Conservation (phyloP, 92 coral and sea anemone species). For the Epizoanthus fatuus region DNA sequence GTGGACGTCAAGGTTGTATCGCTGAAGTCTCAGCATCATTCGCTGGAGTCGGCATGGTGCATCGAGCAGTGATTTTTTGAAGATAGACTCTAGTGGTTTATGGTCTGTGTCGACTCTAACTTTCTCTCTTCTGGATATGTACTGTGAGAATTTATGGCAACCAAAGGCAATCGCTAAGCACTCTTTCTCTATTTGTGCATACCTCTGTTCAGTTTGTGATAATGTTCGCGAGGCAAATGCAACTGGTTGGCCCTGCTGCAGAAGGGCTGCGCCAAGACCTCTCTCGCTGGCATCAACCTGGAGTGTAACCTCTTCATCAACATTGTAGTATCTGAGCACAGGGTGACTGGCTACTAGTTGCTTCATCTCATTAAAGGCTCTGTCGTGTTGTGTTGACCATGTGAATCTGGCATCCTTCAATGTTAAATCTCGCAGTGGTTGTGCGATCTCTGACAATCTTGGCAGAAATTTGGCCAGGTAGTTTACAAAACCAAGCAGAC, state of each 20-base stretch:
- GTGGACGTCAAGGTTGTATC: slow-evolving; percentile 56
- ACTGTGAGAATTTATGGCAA: slow-evolving; percentile 39
- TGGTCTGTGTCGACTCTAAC: slow-evolving; percentile 35
- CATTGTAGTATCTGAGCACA: no score
- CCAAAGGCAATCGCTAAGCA: slow-evolving; percentile 20
- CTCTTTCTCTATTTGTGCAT: no score
- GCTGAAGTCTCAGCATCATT: slow-evolving; percentile 52
- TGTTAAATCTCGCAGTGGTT: no score
- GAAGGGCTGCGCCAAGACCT: slow-evolving; percentile 8
- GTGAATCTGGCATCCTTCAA: no score
- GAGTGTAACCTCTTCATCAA: not conserved
- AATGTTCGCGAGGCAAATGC: slow-evolving; percentile 16
- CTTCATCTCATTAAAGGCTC: no score
- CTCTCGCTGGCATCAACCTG: slow-evolving; percentile 17
- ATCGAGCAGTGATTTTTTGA: slow-evolving; percentile 24
- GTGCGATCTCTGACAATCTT: no score
- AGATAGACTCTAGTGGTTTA: slow-evolving; percentile 34
- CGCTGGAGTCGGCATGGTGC: slow-evolving; percentile 31
- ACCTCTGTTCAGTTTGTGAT: no score
- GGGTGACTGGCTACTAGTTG: no score
- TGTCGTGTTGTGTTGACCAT: no score
- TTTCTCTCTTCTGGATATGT: slow-evolving; percentile 39
- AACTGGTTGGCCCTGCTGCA: slow-evolving; percentile 18
- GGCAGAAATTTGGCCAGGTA: no score
- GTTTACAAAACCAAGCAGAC: not conserved